These are phyloP conservation scores for Cactoblastis cactorum DNA, from an alignment of 2,888 invertebrate species.

Conservation along the genomic window DNA sequence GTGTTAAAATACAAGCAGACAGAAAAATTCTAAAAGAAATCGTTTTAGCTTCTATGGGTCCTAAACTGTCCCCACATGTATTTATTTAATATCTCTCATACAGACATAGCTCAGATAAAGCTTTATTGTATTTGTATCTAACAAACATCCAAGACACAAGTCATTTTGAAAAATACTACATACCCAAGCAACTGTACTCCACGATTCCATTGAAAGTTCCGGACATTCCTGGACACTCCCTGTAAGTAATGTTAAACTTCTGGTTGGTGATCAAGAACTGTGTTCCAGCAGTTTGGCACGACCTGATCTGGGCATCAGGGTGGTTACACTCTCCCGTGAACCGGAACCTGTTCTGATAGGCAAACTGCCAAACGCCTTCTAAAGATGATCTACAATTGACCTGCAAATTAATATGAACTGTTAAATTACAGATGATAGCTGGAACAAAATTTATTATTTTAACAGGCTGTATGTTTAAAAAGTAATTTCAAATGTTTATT, in stretches of 20 bases:
- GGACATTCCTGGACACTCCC: slow-evolving; percentile 92
- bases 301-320: slow-evolving; percentile 92
- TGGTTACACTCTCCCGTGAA: slow-evolving; percentile 95
- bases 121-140: too few relatives aligned
- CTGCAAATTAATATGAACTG: slow-evolving; percentile 32
- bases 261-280: slow-evolving; percentile 97
- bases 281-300: slow-evolving; percentile 97
- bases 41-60: too few relatives aligned
- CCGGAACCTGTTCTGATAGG: slow-evolving; percentile 92
- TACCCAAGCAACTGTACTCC: slow-evolving; percentile 92
- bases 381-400: slow-evolving; percentile 94
- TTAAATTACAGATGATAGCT: too few relatives aligned
- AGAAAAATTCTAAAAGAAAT: too few relatives aligned
- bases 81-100: too few relatives aligned
- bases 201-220: slow-evolving; percentile 95
- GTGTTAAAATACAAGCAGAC: too few relatives aligned
- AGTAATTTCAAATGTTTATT: too few relatives aligned
- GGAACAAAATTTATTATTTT: slow-evolving; percentile 15
- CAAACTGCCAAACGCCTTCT: slow-evolving; percentile 98
- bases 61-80: too few relatives aligned
- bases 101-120: too few relatives aligned
- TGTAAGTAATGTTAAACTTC: slow-evolving; percentile 96
- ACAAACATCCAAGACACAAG: too few relatives aligned
- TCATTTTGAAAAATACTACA: too few relatives aligned
- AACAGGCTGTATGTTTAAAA: too few relatives aligned